Evolutionary conservation across 2,113 vertebrate species (phyloP).

Genomic region (Brevimyrus niger): DNA sequence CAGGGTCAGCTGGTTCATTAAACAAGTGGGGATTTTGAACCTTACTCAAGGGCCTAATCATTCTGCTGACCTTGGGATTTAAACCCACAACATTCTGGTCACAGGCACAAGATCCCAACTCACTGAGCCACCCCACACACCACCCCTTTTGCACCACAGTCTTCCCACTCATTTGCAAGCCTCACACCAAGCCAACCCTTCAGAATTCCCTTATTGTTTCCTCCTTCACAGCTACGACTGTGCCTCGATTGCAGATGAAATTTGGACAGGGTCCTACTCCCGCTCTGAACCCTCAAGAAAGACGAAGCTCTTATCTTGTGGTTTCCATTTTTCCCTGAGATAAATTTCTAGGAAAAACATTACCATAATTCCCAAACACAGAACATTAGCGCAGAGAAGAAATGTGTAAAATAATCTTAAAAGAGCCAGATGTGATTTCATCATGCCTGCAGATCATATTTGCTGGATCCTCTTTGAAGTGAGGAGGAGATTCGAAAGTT

Average conservation of each 20-base stretch:
- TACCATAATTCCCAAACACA: constrained; percentile 48
- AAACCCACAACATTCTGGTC: background rate
- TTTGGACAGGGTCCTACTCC: constrained; percentile 17
- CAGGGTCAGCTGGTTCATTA: background rate
- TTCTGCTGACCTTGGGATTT: background rate
- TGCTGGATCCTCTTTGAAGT: constrained; percentile 34
- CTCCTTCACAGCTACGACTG: background rate
- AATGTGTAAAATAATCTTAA: constrained; percentile 43
- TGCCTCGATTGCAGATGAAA: constrained; percentile 5
- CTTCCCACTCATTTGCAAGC: background rate
- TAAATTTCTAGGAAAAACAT: constrained; percentile 48
- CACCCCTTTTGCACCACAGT: background rate
- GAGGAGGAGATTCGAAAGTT: constrained; percentile 28
- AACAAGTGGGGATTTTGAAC: background rate
- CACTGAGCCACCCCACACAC: background rate
- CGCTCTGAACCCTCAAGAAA: constrained; percentile 26
- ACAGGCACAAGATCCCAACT: background rate
- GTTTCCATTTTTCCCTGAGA: constrained; percentile 30
- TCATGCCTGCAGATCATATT: constrained; percentile 30
- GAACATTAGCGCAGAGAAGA: constrained; percentile 37
- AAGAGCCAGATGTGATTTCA: constrained; percentile 49
- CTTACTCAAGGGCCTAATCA: background rate
- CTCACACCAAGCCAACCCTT: background rate
- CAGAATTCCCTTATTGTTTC: background rate
- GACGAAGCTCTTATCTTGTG: constrained; percentile 43